These are phyloP conservation scores for Troglohyphantes excavatus DNA, from an alignment of 2,888 invertebrate species.

Conservation along the genomic window DNA sequence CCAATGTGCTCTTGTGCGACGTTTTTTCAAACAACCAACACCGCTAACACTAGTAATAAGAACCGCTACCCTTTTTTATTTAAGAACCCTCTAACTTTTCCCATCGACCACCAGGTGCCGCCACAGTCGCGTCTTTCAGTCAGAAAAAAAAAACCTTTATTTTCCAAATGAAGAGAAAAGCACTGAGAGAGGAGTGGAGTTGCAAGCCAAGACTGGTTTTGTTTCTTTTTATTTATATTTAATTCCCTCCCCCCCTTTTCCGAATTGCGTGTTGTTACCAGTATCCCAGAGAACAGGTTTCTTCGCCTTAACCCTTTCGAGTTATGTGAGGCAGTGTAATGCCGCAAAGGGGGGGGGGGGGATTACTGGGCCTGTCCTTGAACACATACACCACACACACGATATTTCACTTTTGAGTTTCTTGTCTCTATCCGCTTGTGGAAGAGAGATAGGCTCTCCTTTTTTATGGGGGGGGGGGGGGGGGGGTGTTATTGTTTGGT, in stretches of 20 bases:
- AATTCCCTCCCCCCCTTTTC: no score
- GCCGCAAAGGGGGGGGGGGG: not conserved
- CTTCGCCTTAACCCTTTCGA: constrained; percentile 73
- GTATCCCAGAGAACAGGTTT: constrained; percentile 52
- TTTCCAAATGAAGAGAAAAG: not conserved
- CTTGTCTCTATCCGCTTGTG: not conserved
- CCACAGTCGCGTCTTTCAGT: not conserved
- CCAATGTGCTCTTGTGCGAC: no score
- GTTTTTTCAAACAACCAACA: no score
- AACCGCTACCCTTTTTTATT: no score
- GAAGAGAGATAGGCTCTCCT: no score
- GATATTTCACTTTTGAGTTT: no score
- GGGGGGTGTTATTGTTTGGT: not conserved
- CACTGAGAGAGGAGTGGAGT: not conserved
- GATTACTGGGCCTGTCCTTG: constrained; percentile 28
- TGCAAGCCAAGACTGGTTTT: not conserved
- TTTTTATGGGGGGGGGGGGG: no score
- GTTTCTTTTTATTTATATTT: not conserved
- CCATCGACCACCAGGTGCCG: not conserved
- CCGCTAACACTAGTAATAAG: no score
- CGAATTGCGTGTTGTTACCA: no score
- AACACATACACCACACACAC: constrained; percentile 20
- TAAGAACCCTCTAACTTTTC: no score
- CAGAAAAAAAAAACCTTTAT: no score
- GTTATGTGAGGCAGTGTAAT: constrained; percentile 26